Evolutionary conservation across 2,113 vertebrate species (phyloP), one percentile per base, ranked within the genome.

Genomic region (Chinchilla lanigera): DNA sequence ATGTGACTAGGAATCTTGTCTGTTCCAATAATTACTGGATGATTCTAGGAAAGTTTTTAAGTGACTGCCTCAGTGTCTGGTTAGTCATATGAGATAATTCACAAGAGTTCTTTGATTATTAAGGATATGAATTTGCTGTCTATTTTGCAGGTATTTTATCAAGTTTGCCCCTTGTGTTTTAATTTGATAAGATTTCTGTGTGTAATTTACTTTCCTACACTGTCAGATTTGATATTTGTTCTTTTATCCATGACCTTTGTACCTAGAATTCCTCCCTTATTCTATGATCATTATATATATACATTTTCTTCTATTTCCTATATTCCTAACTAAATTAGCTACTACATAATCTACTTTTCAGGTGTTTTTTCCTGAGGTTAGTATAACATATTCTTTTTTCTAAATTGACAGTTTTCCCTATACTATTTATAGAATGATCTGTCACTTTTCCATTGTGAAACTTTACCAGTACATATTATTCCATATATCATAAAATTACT

Each of bases 151-250:
- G 22, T 69, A 77, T 84, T 90, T 81, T 89, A 80, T 91, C 28
- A 75, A 95, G 83, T 89, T 87, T 93, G 8, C 61, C 28, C n/a
- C 28, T 82, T 93, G 4, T 19, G 20, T 81, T 92, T 86, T 77
- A 91, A 87, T 89, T 91, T 94, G 69, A 90, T 6, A 93, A 65
- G 77, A 60, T 92, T 80, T 87, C 28, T 44, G 35, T 12, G n/a
- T 35, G 9, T 71, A 96, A 95, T 4, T 60, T 90, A 60, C 16
- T 75, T 92, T 86, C 78, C 94, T 89, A 54, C 61, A 26, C 14
- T 86, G 38, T 78, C 7, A 60, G 63, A 82, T 91, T 22, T 95
- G 77, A 94, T 30, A 93, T 77, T 90, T 90, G 9, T 81, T 90
- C 1, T 90, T 38, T 90, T 8, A 65, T 52, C 11, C 41, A n/a